A percentile compares a stretch with the other conserved stretches of the same genome.
Conservation (phyloP, 2,888 invertebrate genomes). For the Hofmannophila pseudospretella region DNA sequence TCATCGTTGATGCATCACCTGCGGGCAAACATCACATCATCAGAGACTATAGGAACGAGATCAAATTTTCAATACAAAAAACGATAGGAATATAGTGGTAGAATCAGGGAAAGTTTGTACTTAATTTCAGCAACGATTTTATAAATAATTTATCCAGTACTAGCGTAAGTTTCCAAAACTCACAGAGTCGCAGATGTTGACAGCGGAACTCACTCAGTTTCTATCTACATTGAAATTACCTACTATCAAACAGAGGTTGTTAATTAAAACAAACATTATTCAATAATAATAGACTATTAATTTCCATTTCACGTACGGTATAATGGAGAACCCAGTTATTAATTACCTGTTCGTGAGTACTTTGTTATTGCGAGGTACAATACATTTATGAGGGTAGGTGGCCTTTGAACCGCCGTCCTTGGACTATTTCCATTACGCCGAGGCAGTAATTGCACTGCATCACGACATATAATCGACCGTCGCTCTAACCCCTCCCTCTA, state of each 20-base stretch:
- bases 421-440: conserved; percentile 53
- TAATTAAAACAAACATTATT: conserved; percentile 7
- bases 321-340: neutral
- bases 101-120: too few species aligned
- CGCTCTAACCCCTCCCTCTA: conserved; percentile 20
- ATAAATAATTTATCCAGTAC: too few species aligned
- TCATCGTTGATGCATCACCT: conserved; percentile 83
- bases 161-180: too few species aligned
- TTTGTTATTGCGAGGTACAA: neutral
- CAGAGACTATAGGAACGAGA: too few species aligned
- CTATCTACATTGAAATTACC: conserved; percentile 3
- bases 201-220: too few species aligned
- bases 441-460: conserved; percentile 63
- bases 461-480: conserved; percentile 54
- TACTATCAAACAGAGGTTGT: neutral
- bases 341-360: neutral
- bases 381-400: conserved; percentile 23
- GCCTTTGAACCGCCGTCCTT: conserved; percentile 56
- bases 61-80: too few species aligned
- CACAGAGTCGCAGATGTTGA: too few species aligned
- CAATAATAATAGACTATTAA: neutral
- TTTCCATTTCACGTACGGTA: too few species aligned
- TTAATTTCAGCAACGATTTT: too few species aligned
- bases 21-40: too few species aligned
- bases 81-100: too few species aligned